phyloP scores from a whole-genome alignment of 2,113 vertebrate genomes.

The Beaufortia kweichowensis region DNA sequence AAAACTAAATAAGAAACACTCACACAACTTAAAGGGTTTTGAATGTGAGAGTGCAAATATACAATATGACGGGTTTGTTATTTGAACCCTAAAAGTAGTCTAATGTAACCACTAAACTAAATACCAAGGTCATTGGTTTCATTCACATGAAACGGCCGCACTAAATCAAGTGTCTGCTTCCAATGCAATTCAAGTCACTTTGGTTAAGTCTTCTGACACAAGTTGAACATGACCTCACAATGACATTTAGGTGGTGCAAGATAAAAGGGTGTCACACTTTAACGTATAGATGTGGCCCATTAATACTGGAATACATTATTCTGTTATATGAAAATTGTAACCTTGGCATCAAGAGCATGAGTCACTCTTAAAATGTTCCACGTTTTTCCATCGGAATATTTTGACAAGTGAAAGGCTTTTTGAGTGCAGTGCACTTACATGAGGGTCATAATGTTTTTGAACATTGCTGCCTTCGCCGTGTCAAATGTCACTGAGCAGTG shows the following conservation, averaged over 20 bases:
- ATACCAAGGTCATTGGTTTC: no score
- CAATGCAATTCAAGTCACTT: no score
- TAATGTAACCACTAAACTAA: no score
- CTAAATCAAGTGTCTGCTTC: no score
- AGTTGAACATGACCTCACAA: neutral
- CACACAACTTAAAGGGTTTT: no score
- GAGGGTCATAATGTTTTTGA: constrained; percentile 27
- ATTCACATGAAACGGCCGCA: no score
- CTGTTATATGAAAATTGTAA: constrained; percentile 17
- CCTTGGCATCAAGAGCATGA: constrained; percentile 20
- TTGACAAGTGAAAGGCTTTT: constrained; percentile 43
- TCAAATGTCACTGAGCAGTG: constrained; percentile 40
- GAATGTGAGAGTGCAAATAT: no score
- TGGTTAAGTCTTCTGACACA: neutral
- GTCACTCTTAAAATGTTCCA: neutral
- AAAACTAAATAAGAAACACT: no score
- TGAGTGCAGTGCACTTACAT: neutral
- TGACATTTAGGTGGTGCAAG: neutral
- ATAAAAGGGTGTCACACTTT: neutral
- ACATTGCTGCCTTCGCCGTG: constrained; percentile 14
- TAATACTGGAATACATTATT: neutral
- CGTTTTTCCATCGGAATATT: constrained; percentile 24
- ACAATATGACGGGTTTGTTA: no score
- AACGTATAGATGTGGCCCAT: neutral
- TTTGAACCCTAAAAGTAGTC: no score